Conservation (phyloP, 2,888 invertebrate species). For the Suillia variegata region DNA sequence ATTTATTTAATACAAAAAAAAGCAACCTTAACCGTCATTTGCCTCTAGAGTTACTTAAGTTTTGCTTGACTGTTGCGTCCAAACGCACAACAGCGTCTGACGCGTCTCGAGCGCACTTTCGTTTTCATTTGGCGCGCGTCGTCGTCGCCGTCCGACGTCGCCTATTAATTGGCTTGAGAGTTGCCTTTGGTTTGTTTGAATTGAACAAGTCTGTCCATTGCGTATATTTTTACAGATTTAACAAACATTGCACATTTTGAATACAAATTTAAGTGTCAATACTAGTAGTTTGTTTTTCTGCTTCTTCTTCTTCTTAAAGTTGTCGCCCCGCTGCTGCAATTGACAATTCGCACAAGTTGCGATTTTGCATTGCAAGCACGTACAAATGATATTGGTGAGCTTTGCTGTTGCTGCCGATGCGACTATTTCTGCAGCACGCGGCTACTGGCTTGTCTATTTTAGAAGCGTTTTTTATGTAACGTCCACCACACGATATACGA, state of each 20-base stretch:
- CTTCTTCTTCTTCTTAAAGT: too few species aligned
- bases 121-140: slow-evolving; percentile 33
- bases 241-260: slow-evolving; percentile 42
- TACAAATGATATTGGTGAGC: slow-evolving; percentile 32
- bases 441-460: neutral
- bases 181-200: too few species aligned
- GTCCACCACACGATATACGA: too few species aligned
- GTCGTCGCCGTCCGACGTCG: too few species aligned
- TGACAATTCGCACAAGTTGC: too few species aligned
- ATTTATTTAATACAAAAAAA: too few species aligned
- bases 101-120: slow-evolving; percentile 44
- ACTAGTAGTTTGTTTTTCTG: neutral
- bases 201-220: slow-evolving; percentile 15
- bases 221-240: slow-evolving; percentile 33
- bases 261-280: slow-evolving; percentile 41
- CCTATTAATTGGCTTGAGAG: too few species aligned
- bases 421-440: too few species aligned
- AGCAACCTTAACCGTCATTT: slow-evolving; percentile 10
- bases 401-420: too few species aligned
- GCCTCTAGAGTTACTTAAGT: neutral
- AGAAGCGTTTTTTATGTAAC: slow-evolving; percentile 10
- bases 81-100: slow-evolving; percentile 20
- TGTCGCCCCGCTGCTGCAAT: too few species aligned
- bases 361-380: slow-evolving; percentile 33
- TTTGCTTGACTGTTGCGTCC: neutral